These are phyloP conservation scores for Phyllotreta striolata DNA, from an alignment of 2,888 invertebrate genomes.

Conservation along the genomic window DNA sequence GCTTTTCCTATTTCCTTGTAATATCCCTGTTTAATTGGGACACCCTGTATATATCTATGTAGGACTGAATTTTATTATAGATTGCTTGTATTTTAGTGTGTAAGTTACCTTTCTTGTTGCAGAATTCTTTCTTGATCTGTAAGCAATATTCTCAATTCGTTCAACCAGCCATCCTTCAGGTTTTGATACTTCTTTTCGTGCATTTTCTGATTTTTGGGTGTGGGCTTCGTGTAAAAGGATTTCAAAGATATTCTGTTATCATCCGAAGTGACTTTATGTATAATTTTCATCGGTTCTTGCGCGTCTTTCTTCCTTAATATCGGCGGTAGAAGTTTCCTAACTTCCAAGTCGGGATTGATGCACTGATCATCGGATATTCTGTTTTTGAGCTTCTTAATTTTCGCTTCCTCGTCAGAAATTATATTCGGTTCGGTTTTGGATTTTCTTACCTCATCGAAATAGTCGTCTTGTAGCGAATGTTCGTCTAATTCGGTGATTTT, in stretches of 20 bases:
- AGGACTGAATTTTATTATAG: neutral
- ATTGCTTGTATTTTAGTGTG: slow-evolving; percentile 8
- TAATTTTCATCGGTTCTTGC: slow-evolving; percentile 46
- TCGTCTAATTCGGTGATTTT: slow-evolving; percentile 33
- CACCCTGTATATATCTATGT: neutral
- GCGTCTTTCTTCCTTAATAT: slow-evolving; percentile 20
- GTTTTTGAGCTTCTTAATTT: slow-evolving; percentile 13
- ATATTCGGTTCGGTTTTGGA: neutral
- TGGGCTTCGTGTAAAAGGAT: slow-evolving; percentile 60
- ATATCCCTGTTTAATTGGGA: too few species aligned
- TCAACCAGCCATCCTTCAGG: slow-evolving; percentile 64
- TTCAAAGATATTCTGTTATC: slow-evolving; percentile 60
- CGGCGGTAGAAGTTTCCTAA: slow-evolving; percentile 41
- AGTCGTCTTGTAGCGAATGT: slow-evolving; percentile 5
- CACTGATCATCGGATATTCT: slow-evolving; percentile 29
- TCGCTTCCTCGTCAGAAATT: neutral
- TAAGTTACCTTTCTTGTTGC: slow-evolving; percentile 68
- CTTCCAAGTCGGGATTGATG: slow-evolving; percentile 40
- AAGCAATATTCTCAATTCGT: slow-evolving; percentile 66
- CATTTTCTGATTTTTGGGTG: slow-evolving; percentile 7
- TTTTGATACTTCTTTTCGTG: slow-evolving; percentile 57
- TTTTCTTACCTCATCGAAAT: neutral
- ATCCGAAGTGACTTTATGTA: slow-evolving; percentile 52
- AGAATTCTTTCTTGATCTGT: slow-evolving; percentile 65
- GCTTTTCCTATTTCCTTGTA: too few species aligned